These are phyloP conservation scores for Eudasyphora cyanicolor DNA, from an alignment of 2,888 invertebrate species.

Conservation along the genomic window DNA sequence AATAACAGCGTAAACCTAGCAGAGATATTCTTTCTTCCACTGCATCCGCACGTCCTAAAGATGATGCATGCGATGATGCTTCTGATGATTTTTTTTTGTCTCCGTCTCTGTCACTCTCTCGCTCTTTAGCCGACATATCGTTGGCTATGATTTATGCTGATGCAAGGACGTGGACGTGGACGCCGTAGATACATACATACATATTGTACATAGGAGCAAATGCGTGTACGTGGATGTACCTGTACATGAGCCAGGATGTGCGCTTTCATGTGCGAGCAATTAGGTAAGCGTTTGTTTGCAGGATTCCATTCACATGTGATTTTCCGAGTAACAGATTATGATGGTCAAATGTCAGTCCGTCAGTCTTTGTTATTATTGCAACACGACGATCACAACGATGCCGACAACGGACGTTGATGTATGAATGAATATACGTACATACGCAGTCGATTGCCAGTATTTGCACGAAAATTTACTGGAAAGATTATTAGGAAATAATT, in stretches of 20 bases:
- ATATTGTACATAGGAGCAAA: too few relatives aligned
- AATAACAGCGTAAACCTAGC: not conserved
- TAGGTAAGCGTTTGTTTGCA: not conserved
- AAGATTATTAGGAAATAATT: too few relatives aligned
- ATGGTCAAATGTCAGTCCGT: constrained; percentile 46
- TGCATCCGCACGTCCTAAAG: not conserved
- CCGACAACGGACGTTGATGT: too few relatives aligned
- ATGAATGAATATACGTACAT: too few relatives aligned
- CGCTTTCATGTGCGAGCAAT: constrained; percentile 25
- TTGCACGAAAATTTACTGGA: too few relatives aligned
- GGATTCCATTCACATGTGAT: constrained; percentile 7
- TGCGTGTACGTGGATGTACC: not conserved
- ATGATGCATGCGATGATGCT: not conserved
- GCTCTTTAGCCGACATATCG: not conserved
- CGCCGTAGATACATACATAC: too few relatives aligned
- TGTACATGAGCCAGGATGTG: not conserved
- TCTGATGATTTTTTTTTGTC: not conserved
- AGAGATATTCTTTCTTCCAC: not conserved
- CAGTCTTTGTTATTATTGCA: constrained; percentile 32
- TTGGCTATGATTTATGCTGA: constrained; percentile 33
- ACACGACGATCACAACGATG: too few relatives aligned
- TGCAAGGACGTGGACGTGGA: not conserved
- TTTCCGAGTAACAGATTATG: constrained; percentile 23
- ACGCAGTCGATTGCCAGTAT: too few relatives aligned
- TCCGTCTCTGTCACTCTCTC: not conserved